phyloP scores from a whole-genome alignment of 1,140 invertebrate genomes.

The Heliconius hewitsoni region DNA sequence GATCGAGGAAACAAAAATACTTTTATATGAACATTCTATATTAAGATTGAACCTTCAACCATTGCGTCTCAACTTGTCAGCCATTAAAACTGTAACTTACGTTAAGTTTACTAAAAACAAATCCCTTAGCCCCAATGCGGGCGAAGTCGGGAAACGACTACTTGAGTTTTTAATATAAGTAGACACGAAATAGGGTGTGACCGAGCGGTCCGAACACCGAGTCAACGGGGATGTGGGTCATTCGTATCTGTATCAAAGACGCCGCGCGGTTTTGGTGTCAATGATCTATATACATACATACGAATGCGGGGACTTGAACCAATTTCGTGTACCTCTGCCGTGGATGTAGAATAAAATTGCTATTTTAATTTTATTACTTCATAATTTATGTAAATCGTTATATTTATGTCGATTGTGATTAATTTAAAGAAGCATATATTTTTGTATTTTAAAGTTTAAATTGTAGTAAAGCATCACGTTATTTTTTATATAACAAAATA shows the following conservation, averaged over 20 bases:
- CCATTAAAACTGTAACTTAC: background rate
- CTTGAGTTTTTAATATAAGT: constrained; percentile 14
- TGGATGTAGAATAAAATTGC: background rate
- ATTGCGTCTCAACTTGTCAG: background rate
- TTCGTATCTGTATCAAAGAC: constrained; percentile 40
- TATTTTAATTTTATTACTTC: background rate
- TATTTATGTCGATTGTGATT: no score
- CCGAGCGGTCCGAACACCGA: constrained; percentile 3
- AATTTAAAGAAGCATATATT: no score
- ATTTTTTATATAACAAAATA: no score
- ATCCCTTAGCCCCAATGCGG: background rate
- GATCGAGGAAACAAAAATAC: background rate
- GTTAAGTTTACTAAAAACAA: background rate
- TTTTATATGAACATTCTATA: background rate
- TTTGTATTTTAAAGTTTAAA: no score
- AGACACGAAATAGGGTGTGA: constrained; percentile 29
- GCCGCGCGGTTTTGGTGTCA: constrained; percentile 55
- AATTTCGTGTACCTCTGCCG: constrained; percentile 25
- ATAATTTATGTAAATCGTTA: no score
- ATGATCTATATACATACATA: constrained; percentile 48
- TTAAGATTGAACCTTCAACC: background rate
- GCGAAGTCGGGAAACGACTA: constrained; percentile 12
- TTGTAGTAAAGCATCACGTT: no score
- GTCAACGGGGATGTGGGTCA: constrained; percentile 56
- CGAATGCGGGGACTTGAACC: constrained; percentile 35